A percentile compares a stretch with the other conserved stretches of the same genome.
phyloP scores from a whole-genome alignment of 2,888 invertebrate genomes.

The Tetragonisca angustula region DNA sequence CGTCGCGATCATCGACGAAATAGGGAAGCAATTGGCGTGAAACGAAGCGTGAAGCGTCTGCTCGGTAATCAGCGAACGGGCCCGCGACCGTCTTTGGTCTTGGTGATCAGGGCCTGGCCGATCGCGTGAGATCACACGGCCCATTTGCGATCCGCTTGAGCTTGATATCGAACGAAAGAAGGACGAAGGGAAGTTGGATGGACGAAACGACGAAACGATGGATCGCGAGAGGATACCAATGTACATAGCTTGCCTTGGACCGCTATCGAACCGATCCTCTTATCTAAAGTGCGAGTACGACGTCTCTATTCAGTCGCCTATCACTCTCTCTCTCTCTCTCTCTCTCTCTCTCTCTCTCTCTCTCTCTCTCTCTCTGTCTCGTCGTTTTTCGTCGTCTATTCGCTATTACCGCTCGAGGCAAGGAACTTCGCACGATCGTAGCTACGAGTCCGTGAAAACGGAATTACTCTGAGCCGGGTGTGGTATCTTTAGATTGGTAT shows the following conservation, averaged over 20 bases:
- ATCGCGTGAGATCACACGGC: conserved; percentile 29
- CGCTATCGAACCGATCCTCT: conserved; percentile 57
- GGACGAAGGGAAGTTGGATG: not conserved
- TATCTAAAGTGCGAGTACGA: conserved; percentile 74
- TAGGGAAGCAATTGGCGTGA: conserved; percentile 23
- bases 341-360: too few relatives aligned
- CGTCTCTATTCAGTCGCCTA: conserved; percentile 68
- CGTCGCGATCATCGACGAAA: conserved; percentile 25
- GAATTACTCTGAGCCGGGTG: not conserved
- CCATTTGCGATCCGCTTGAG: conserved; percentile 3
- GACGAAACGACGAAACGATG: not conserved
- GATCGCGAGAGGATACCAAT: not conserved
- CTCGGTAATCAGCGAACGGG: conserved; percentile 21
- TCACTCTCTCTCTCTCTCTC: not conserved
- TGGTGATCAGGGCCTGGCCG: conserved; percentile 18
- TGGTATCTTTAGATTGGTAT: not conserved
- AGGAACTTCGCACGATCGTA: conserved; percentile 28
- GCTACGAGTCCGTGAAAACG: conserved; percentile 16
- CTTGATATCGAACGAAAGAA: not conserved
- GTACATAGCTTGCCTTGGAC: conserved; percentile 13
- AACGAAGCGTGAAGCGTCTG: conserved; percentile 46
- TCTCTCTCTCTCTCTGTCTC: too few relatives aligned
- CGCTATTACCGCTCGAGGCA: conserved; percentile 13
- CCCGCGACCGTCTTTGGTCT: not conserved
- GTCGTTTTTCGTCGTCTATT: not conserved